Evolutionary conservation across 1,140 invertebrate species (phyloP).

Genomic region (Drosophila lacteicornis): DNA sequence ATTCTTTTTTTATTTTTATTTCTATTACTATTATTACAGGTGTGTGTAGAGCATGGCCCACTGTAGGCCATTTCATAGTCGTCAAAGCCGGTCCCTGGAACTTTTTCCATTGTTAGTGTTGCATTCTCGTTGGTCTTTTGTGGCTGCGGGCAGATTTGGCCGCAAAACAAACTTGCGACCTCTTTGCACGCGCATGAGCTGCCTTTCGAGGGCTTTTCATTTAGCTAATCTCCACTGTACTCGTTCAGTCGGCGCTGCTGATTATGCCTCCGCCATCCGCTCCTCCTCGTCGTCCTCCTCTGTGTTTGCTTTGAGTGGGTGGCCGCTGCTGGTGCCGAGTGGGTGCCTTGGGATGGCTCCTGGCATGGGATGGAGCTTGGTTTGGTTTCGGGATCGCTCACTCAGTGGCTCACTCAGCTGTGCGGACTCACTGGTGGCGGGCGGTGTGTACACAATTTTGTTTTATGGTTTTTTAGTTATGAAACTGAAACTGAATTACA

Average conservation of each 20-base stretch:
- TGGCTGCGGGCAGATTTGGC: conserved; percentile 35
- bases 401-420: conserved; percentile 47
- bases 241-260: conserved; percentile 55
- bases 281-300: not conserved
- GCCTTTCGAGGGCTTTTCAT: conserved; percentile 51
- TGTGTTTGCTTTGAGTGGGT: conserved; percentile 36
- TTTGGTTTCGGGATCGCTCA: conserved; percentile 50
- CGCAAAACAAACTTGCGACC: conserved; percentile 44
- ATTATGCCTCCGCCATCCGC: conserved; percentile 46
- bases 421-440: conserved; percentile 5
- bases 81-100: conserved; percentile 2
- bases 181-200: conserved; percentile 38
- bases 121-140: conserved; percentile 41
- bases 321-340: not conserved
- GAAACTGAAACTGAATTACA: conserved; percentile 80
- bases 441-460: conserved; percentile 74
- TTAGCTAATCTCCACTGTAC: conserved; percentile 61
- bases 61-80: conserved; percentile 1
- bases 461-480: conserved; percentile 82
- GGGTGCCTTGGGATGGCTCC: conserved; percentile 2
- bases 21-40: not conserved
- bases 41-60: not conserved
- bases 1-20: not conserved
- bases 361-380: not conserved
- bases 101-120: conserved; percentile 33